A percentile compares a stretch with the other conserved stretches of the same genome.
phyloP scores from a whole-genome alignment of 2,113 vertebrate genomes.

The Cephalopterus ornatus region DNA sequence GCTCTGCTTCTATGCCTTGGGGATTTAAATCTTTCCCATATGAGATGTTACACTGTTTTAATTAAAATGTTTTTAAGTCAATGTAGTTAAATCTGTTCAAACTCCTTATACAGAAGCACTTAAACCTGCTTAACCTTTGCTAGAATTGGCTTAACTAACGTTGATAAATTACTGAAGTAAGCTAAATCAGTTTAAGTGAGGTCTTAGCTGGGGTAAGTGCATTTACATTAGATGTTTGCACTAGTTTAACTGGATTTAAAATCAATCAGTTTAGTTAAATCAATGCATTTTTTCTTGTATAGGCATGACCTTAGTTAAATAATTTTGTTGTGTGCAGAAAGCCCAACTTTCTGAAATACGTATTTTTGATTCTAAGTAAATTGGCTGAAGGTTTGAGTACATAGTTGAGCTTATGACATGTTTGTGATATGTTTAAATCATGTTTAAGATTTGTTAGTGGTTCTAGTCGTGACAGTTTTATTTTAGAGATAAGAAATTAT shows the following conservation, averaged over 20 bases:
- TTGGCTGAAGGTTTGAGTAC: background rate
- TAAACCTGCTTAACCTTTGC: slow-evolving; percentile 57
- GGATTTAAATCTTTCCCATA: background rate
- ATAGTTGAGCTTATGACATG: background rate
- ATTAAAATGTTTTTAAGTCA: slow-evolving; percentile 51
- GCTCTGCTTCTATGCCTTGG: background rate
- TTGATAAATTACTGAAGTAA: slow-evolving; percentile 62
- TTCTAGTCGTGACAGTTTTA: background rate
- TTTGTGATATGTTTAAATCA: background rate
- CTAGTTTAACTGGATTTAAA: slow-evolving; percentile 52
- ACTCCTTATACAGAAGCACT: slow-evolving; percentile 25
- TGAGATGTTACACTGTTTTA: background rate
- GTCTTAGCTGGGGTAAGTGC: slow-evolving; percentile 40
- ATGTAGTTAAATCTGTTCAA: slow-evolving; percentile 30
- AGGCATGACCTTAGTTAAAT: slow-evolving; percentile 29
- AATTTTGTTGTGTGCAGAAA: background rate
- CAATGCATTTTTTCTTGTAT: slow-evolving; percentile 22
- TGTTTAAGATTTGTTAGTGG: background rate
- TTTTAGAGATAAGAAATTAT: background rate
- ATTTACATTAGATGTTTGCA: slow-evolving; percentile 52
- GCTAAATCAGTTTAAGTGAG: slow-evolving; percentile 54
- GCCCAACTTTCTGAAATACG: background rate
- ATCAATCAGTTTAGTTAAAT: slow-evolving; percentile 47
- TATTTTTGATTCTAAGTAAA: background rate
- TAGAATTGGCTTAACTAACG: slow-evolving; percentile 40